Conservation (phyloP, 2,113 vertebrate species). For the Colinus virginianus region DNA sequence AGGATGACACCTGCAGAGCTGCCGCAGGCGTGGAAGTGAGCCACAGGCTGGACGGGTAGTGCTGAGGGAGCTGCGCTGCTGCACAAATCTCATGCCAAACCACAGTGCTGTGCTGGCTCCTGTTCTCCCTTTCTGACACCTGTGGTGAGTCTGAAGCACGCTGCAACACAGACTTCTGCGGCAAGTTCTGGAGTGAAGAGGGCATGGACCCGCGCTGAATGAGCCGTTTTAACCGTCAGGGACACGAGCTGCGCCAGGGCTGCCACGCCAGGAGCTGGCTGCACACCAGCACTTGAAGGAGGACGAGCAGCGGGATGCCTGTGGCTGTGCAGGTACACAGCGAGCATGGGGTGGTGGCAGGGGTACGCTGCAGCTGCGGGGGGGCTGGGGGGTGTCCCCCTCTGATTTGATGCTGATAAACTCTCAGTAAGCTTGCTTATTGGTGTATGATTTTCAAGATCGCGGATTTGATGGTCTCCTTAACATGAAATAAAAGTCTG, state of each 20-base stretch:
- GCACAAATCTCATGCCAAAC: not conserved
- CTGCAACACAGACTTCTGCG: not conserved
- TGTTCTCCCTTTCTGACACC: slow-evolving; percentile 12
- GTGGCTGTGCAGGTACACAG: not conserved
- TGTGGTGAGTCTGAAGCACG: not conserved
- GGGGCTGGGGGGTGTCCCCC: not conserved
- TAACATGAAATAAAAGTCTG: not conserved
- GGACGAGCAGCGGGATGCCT: not conserved
- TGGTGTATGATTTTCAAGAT: not conserved
- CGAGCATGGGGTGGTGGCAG: not conserved
- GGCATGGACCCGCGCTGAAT: not conserved
- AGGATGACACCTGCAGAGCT: slow-evolving; percentile 65
- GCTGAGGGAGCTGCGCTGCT: slow-evolving; percentile 14
- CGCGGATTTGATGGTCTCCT: not conserved
- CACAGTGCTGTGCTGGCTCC: slow-evolving; percentile 5
- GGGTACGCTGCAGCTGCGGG: accelerated
- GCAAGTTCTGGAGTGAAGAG: not conserved
- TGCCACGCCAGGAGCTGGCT: not conserved
- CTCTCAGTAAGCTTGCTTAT: not conserved
- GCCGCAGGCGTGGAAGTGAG: slow-evolving; percentile 59
- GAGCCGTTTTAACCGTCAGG: not conserved
- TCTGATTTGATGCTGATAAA: not conserved
- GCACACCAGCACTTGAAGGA: not conserved
- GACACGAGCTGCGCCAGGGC: not conserved
- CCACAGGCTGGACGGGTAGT: slow-evolving; percentile 26